Conservation (phyloP, 2,888 invertebrate species). For the Orchestes rusci region DNA sequence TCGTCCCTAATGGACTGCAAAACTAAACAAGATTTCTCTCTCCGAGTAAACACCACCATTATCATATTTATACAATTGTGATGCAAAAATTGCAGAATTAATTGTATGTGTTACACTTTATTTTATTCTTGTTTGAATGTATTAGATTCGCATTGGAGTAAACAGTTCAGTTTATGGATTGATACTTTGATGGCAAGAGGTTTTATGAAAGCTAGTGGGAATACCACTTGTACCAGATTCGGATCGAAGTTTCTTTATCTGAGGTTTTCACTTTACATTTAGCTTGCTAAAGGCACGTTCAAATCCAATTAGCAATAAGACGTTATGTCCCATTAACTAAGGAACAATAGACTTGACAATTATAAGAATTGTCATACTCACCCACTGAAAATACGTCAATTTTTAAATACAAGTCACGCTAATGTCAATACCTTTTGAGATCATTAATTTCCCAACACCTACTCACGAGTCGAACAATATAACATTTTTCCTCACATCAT, state of each 20-base stretch:
- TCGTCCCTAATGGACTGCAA: conserved; percentile 20
- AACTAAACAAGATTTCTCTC: conserved; percentile 22
- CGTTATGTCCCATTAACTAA: too few relatives aligned
- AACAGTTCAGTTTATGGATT: conserved; percentile 12
- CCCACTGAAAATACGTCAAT: too few relatives aligned
- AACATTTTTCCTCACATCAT: conserved; percentile 19
- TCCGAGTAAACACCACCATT: conserved; percentile 16
- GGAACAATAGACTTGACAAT: too few relatives aligned
- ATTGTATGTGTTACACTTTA: conserved; percentile 19
- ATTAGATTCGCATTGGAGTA: conserved; percentile 11
- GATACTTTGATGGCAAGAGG: conserved; percentile 17
- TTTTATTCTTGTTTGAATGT: conserved; percentile 16
- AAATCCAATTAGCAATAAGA: too few relatives aligned
- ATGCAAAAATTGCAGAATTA: conserved; percentile 15
- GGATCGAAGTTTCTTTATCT: too few relatives aligned
- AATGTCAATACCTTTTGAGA: conserved; percentile 5
- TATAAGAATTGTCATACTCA: too few relatives aligned
- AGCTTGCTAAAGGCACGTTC: too few relatives aligned
- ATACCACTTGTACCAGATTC: too few relatives aligned
- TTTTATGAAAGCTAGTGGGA: too few relatives aligned
- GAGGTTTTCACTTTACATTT: too few relatives aligned
- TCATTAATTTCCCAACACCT: too few relatives aligned
- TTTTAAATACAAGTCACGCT: too few relatives aligned
- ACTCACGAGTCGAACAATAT: conserved; percentile 14
- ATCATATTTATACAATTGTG: conserved; percentile 23